Conservation (phyloP, 2,113 vertebrate genomes). For the Equus przewalskii region DNA sequence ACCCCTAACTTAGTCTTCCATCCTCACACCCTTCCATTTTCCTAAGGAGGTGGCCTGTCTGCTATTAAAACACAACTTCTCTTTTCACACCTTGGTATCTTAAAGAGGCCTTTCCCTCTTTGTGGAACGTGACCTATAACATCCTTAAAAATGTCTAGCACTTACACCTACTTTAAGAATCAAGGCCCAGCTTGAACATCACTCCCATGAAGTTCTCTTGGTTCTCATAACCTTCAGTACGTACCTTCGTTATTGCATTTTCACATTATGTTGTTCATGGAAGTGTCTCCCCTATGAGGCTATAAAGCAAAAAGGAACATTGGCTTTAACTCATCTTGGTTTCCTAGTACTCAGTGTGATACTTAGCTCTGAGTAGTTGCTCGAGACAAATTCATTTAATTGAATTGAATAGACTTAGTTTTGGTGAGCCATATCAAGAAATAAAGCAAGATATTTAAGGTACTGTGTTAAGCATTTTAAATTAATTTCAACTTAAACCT, state of each 20-base stretch:
- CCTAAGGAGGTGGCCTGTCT: not conserved
- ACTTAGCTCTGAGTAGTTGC: not conserved
- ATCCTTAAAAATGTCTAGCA: constrained; percentile 25
- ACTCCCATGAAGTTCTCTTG: not conserved
- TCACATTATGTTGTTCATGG: not conserved
- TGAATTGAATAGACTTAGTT: not conserved
- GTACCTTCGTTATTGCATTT: not conserved
- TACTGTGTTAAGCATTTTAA: not conserved
- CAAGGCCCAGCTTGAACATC: not conserved
- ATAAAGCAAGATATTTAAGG: not conserved
- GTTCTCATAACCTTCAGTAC: not conserved
- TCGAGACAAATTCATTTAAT: not conserved
- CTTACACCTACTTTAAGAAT: constrained; percentile 9
- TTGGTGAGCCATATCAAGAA: not conserved
- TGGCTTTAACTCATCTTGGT: not conserved
- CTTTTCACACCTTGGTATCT: constrained; percentile 28
- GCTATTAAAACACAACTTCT: not conserved
- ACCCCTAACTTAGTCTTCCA: not conserved
- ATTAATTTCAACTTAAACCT: constrained; percentile 28
- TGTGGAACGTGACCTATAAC: not conserved
- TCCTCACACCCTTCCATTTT: not conserved
- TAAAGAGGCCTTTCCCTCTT: not conserved
- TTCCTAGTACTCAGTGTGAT: not conserved
- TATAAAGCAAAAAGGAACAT: not conserved
- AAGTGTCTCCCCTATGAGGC: not conserved